Evolutionary conservation across 2,797 vertebrate species (phyloP), one percentile per base, ranked within the genome.

Genomic region (Phalloptychus januarius): DNA sequence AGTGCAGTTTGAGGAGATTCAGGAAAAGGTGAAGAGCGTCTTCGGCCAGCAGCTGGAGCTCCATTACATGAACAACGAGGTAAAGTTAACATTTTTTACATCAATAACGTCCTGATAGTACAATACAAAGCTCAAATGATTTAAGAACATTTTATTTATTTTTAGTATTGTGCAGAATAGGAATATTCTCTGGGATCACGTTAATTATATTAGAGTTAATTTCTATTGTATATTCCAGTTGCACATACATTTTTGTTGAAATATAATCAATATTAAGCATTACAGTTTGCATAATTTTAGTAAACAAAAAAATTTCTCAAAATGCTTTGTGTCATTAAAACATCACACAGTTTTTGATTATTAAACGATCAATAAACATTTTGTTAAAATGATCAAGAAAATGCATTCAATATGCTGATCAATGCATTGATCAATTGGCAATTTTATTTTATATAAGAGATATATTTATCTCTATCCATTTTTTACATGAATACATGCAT

Each of bases 21-120:
- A 97, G 73, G 97, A 96, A 95, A 99, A 99, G 92, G 97, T 99
- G 84, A 97, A 97, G 91, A 90, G 94, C 4, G 97, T 97, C 33
- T 99, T 99, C 87, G 97, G 97, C 61, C 98, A 98, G 90, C 96
- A 96, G 77, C 94, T 99, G 31, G 97, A 98, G 87, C 96, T 99
- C 54, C 96, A 98, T 94, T 99, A 99, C 85, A 97, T 99, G 96
- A 99, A 98, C 94, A 99, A 98, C 33, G 98, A 99, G 97, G 98
- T 99, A 93, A 88, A 81, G 8, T 50, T 50, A 50, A 8, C 18
- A 20, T 50, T 50, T 50, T 50, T 23, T 20, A 23, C 20, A 20
- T 31, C 33, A 18, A 20, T 63, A 38, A 38, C 61, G 4, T 38
- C 42, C 20, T n/a, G 11, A n/a, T 69, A 42, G n/a, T 2, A 1